Base-by-base conservation (phyloP, 2,113 vertebrate genomes). In the Clarias macrocephalus region DNA sequence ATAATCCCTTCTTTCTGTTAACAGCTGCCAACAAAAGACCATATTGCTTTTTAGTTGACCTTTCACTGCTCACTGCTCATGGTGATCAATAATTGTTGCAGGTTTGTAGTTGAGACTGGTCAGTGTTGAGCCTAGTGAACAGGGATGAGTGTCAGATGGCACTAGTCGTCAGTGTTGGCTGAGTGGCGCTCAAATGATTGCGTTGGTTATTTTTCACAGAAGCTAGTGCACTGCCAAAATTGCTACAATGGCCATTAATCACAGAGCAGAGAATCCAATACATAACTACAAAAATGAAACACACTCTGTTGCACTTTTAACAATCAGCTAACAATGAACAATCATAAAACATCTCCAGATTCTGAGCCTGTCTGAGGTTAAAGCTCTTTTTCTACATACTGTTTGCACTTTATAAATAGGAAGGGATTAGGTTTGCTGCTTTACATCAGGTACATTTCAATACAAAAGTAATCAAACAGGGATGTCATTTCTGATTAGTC, bases 21-120 rank as follows among this genome's bases (percentile, higher is more conserved):
- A 52, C 77, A 80, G 56, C 77, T 80, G 56, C 56, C 4, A 60
- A 80, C 11, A 60, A 37, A 80, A 80, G 76, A n/a, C n/a, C n/a
- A 18, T 79, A 28, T 33, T 59, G 77, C 77, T 80, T 80, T 80
- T 80, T 59, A 33, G 56, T 80, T 80, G 77, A 80, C 56, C 76
- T 56, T 80, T 80, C 25, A 19, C 2, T 80, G 77, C 16, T 33
- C 56, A 54, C 23, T 54, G 48, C 48, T 54, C 48, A 76, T 5
- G 48, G 54, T 76, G 48, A 54, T n/a, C 73, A 76, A 54, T 23
- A 60, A 80, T 33, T 80, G 56, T 33, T 25, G 56, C 28, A 33
- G 28, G 28, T 30, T 80, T 79, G 18, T 15, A 28, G 8, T 11
- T 9, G 37, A 48, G 37, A 73, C 37, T 3, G 15, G 52, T 7